Evolutionary conservation across 2,113 vertebrate species (phyloP).

Genomic region (Dicaeum eximium): DNA sequence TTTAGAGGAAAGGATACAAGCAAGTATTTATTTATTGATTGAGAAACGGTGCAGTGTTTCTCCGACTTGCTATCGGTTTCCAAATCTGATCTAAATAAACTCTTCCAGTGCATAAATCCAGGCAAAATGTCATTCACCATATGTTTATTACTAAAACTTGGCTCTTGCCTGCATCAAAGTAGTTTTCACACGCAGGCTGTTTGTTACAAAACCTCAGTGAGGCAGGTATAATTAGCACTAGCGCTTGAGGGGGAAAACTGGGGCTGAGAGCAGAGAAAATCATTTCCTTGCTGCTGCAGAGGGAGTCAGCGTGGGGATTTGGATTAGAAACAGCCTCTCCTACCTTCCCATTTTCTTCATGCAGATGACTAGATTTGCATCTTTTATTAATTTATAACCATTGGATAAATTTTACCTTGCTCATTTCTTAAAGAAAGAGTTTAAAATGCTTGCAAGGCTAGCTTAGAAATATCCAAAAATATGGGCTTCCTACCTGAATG

Average conservation of each 20-base stretch:
- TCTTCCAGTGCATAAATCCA: constrained; percentile 26
- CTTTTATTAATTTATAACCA: constrained; percentile 27
- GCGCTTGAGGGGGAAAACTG: constrained; percentile 1
- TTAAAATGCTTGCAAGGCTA: constrained; percentile 18
- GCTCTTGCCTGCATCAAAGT: constrained; percentile 24
- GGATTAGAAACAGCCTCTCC: background rate
- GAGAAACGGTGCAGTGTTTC: background rate
- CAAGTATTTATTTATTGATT: constrained; percentile 11
- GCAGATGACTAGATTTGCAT: background rate
- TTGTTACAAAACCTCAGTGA: constrained; percentile 49
- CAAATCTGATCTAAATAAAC: constrained; percentile 51
- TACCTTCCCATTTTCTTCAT: background rate
- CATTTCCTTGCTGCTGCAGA: constrained; percentile 5
- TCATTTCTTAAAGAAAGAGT: constrained; percentile 1
- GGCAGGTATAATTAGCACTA: constrained; percentile 61
- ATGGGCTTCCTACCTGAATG: background rate
- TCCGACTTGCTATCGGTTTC: background rate
- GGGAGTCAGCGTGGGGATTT: background rate
- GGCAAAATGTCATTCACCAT: constrained; percentile 52
- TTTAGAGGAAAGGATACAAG: background rate
- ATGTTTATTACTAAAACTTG: constrained; percentile 64
- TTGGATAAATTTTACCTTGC: background rate
- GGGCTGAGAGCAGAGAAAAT: constrained; percentile 11
- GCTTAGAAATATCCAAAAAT: constrained; percentile 15
- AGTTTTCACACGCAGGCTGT: constrained; percentile 39